Base-by-base conservation (phyloP, 2,888 invertebrate species). In the Athripsodes cinereus region DNA sequence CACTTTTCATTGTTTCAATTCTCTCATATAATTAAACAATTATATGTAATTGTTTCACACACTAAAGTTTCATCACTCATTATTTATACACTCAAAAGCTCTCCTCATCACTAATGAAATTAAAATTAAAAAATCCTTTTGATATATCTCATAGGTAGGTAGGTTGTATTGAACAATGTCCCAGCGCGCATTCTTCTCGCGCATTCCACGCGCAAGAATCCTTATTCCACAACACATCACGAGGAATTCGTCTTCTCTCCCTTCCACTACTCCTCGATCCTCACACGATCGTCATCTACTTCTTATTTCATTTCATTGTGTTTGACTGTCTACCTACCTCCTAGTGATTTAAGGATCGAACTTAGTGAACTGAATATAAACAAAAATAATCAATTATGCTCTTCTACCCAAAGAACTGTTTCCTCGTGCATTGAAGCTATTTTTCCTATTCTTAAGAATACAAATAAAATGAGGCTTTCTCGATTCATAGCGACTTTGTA, bases 161-260 rank as follows among this genome's bases (percentile, higher is more conserved):
- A 6, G 20, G 22, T 50, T 3, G 48, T 20, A 18, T 22, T 11
- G 51, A 34, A 52, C 56, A 52, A 56, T 51, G 56, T 56, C 56
- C 50, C 55, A 55, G 31, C 53, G 60, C 60, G 54, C 60, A 60
- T 60, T 46, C 60, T 51, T 57, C 57, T 22, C 44, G 55, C 57
- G 57, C 60, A 60, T 60, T 60, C 57, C 57, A 35, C 50, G 16
- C 21, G 10, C 20, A 18, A 51, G 51, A 56, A 51, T 56, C 46
- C 56, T 50, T 52, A 22, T 52, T 46, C 46, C 44, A 16, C 55
- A 40, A 40, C 21, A 50, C 57, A 54, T 53, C 52, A 16, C 26
- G 47, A 35, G 59, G 61, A 62, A 62, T 62, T 55, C 61, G 50
- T 56, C 59, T 40, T 13, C 40, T 13, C 40, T 13, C 13, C 40